Base-by-base conservation (phyloP, 2,797 vertebrate genomes). In the Remorina albescens region DNA sequence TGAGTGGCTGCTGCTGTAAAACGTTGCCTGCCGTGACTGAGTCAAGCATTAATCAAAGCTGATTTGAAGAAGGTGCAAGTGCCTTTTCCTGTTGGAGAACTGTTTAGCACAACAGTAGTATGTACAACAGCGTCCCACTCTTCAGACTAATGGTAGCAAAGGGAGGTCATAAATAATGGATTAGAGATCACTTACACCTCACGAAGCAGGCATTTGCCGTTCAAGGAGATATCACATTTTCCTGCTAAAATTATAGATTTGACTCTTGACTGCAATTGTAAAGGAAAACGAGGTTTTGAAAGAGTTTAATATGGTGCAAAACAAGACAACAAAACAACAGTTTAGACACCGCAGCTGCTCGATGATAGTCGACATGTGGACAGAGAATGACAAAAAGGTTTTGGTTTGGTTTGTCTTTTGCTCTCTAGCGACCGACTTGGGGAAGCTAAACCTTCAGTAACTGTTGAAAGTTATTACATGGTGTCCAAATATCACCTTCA, bases 151-250 rank as follows among this genome's bases (percentile, higher is more conserved):
- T 90, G 90, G 91, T 83, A 86, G 89, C 89, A 89, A 91, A 88
- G 93, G 82, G 89, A 88, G 92, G 93, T 92, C 86, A 93, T 94
- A 91, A 93, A 94, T 95, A 94, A 94, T 95, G 89, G 89, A 94
- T 93, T 93, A 81, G 91, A 93, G 93, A 94, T 94, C 94, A 93
- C 94, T 94, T 94, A 90, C 90, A 94, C 90, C 84, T 93, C 91
- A 86, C 83, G 83, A 88, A 93, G 91, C 90, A 87, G 88, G 86
- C 86, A 1, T 81, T 67, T 74, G 80, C 84, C 80, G 67, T 91
- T 87, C 62, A 36, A 86, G 85, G 81, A 83, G n/a, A 78, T 81
- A 88, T 85, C 61, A 41, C 55, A 78, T 88, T 86, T 86, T 85
- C 72, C 74, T 56, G 84, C 78, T 85, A 61, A 85, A 86, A 91